Conservation (phyloP, 2,888 invertebrate genomes). For the Diadromus collaris region DNA sequence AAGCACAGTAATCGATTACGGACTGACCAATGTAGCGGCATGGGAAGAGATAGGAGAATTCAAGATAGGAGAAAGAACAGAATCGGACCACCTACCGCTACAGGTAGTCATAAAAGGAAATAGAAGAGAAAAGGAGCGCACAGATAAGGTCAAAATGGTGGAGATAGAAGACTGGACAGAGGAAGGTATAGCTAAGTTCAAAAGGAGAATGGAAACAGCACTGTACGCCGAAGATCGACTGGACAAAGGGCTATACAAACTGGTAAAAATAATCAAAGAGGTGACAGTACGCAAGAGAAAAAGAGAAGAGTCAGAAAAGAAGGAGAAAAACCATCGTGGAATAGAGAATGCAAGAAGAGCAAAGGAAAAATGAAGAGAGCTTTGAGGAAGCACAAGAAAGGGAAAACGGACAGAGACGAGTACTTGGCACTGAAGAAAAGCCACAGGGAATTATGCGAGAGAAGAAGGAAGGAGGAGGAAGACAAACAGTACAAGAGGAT, state of each 20-base stretch:
- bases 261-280: background rate
- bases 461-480: conserved; percentile 22
- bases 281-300: background rate
- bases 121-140: background rate
- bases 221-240: background rate
- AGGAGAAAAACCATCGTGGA: background rate
- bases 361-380: background rate
- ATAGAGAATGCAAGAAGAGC: background rate
- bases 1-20: conserved; percentile 22
- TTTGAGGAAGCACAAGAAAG: background rate
- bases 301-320: background rate
- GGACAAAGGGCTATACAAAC: background rate
- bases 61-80: conserved; percentile 17
- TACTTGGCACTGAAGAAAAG: conserved; percentile 18
- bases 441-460: conserved; percentile 12
- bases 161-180: background rate
- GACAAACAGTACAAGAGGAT: conserved; percentile 10
- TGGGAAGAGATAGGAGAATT: conserved; percentile 6
- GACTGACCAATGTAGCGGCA: background rate
- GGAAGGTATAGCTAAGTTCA: background rate
- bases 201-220: background rate
- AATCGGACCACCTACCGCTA: conserved; percentile 30
- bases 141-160: background rate
- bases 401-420: background rate
- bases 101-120: background rate